These are phyloP conservation scores for Drosophila setifemur DNA, from an alignment of 1,140 invertebrate genomes.

Conservation along the genomic window DNA sequence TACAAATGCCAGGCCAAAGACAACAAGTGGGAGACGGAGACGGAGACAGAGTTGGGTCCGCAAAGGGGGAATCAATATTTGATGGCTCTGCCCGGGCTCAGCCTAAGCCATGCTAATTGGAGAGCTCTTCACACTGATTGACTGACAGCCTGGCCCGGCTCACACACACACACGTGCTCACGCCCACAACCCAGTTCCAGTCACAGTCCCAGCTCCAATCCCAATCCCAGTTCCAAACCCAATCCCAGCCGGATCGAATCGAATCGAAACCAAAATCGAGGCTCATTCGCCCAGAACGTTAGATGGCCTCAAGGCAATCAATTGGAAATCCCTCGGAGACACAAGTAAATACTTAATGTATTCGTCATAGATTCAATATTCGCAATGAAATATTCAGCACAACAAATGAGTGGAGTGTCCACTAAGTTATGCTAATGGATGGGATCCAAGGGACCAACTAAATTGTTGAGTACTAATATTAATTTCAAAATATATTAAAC, in stretches of 20 bases:
- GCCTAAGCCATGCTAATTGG: constrained; percentile 35
- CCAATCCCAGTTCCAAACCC: too few species aligned
- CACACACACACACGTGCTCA: not conserved
- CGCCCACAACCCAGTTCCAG: not conserved
- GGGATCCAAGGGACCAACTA: too few species aligned
- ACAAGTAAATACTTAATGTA: constrained; percentile 12
- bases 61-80: constrained; percentile 26
- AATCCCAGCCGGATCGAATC: not conserved
- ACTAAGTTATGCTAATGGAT: too few species aligned
- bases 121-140: constrained; percentile 37
- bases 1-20: not conserved
- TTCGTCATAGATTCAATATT: constrained; percentile 7
- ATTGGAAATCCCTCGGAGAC: constrained; percentile 19
- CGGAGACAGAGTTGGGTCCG: not conserved
- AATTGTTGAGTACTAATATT: too few species aligned
- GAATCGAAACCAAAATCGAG: constrained; percentile 22
- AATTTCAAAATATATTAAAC: too few species aligned
- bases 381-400: too few species aligned
- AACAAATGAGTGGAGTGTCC: too few species aligned
- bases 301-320: constrained; percentile 30
- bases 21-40: not conserved
- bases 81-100: constrained; percentile 10
- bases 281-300: constrained; percentile 12
- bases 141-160: constrained; percentile 28
- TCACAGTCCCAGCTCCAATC: too few species aligned